Conservation (phyloP, 2,113 vertebrate species). For the Bettongia penicillata region DNA sequence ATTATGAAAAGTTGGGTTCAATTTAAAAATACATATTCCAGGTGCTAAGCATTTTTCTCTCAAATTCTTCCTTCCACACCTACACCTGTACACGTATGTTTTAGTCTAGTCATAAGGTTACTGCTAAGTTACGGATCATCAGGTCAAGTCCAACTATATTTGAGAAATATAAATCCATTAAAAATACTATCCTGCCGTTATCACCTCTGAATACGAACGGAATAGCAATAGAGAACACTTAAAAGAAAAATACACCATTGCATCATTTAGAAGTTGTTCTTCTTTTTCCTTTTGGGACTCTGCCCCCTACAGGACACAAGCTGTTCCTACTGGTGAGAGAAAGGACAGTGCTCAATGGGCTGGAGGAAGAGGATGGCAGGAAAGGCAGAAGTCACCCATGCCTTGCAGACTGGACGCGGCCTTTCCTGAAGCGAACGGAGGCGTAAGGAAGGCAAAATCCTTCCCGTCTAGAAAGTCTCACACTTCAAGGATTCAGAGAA, state of each 20-base stretch:
- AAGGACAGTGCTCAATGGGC: not conserved
- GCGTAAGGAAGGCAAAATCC: not conserved
- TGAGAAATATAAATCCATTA: conserved; percentile 60
- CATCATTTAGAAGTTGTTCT: conserved; percentile 43
- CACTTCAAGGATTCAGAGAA: not conserved
- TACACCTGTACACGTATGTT: not conserved
- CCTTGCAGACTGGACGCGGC: not conserved
- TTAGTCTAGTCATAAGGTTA: conserved; percentile 49
- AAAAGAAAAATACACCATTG: conserved; percentile 69
- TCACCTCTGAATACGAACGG: conserved; percentile 61
- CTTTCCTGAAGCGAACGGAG: not conserved
- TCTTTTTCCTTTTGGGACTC: conserved; percentile 76
- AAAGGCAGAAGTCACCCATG: too few relatives aligned
- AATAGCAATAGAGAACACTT: conserved; percentile 57
- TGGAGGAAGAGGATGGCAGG: not conserved
- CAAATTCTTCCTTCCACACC: not conserved
- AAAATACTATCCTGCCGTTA: conserved; percentile 64
- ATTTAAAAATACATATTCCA: conserved; percentile 29
- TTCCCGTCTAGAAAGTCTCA: not conserved
- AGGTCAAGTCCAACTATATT: conserved; percentile 58
- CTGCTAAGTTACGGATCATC: conserved; percentile 47
- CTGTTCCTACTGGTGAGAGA: conserved; percentile 28
- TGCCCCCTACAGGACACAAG: conserved; percentile 74
- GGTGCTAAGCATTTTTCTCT: conserved; percentile 11
- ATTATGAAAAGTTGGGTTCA: conserved; percentile 28